Evolutionary conservation across 2,113 vertebrate genomes (phyloP).

Genomic region (Strix aluco): DNA sequence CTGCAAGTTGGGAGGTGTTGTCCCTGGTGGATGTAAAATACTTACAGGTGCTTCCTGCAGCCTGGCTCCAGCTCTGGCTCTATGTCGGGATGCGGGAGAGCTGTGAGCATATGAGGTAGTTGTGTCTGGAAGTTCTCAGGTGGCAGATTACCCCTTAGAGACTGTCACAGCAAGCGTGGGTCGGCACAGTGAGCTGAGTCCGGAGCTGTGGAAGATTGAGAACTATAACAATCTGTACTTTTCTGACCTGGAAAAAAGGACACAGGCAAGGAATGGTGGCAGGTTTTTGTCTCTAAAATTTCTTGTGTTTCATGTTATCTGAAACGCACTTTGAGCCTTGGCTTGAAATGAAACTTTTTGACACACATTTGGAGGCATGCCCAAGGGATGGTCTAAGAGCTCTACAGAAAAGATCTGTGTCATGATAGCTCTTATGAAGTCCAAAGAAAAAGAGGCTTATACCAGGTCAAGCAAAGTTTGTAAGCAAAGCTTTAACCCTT

Average conservation of each 20-base stretch:
- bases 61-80: neutral
- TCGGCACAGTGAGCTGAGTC: neutral
- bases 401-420: neutral
- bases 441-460: neutral
- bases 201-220: neutral
- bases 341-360: neutral
- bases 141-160: slow-evolving; percentile 1
- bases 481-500: neutral
- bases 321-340: neutral
- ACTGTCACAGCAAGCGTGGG: neutral
- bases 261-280: neutral
- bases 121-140: slow-evolving; percentile 55
- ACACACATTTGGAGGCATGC: neutral
- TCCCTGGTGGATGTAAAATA: slow-evolving; percentile 28
- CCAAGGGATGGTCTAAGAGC: neutral
- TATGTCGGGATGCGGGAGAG: neutral
- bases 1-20: slow-evolving; percentile 27
- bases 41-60: slow-evolving; percentile 49
- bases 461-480: neutral
- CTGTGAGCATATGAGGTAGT: slow-evolving; percentile 17
- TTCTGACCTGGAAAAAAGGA: neutral
- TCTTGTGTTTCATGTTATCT: neutral
- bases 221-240: neutral
- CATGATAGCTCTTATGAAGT: neutral
- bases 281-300: neutral